Evolutionary conservation across 2,113 vertebrate species (phyloP), one percentile per base, ranked within the genome.

Genomic region (Pavo muticus): DNA sequence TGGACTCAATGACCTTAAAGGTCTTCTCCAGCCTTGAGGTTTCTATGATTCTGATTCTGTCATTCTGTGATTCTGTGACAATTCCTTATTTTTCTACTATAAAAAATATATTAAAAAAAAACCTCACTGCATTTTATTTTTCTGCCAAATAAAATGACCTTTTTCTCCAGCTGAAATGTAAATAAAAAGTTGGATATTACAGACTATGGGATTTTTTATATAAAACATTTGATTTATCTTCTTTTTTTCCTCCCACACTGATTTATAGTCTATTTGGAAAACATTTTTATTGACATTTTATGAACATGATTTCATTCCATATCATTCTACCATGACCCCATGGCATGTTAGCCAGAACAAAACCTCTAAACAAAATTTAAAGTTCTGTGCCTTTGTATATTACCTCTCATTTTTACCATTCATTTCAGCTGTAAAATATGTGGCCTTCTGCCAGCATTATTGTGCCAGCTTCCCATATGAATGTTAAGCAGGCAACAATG

Each of bases 401-500:
- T 95, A 84, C 78, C 44, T 94, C 84, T 83, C 86, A 93, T 94
- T 96, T 97, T 95, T 88, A 83, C 81, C 84, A 91, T 92, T 89
- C 92, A 92, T 94, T 93, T 91, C 81, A 75, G 76, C 65, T 95
- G 91, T 94, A 96, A 98, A 96, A 96, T 97, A 96, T n/a, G 69
- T 96, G 93, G 95, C 88, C 87, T 88, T 61, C 88, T 93, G 89
- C 95, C 96, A 96, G 88, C 87, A 84, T 96, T 97, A 97, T 94
- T 97, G 82, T 93, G 94, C 96, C 92, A 97, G 73, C 50, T 93
- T 97, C 96, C 77, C 71, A 71, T 91, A 93, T 96, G 97, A 98
- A 97, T 98, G 96, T 97, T 98, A 98, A 98, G 94, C 92, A 98
- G 97, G 94, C 97, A 97, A 84, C 52, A 86, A 96, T 97, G 97